A percentile compares a stretch with the other conserved stretches of the same genome.
phyloP scores from a whole-genome alignment of 1,140 invertebrate species.

The Cydia splendana region DNA sequence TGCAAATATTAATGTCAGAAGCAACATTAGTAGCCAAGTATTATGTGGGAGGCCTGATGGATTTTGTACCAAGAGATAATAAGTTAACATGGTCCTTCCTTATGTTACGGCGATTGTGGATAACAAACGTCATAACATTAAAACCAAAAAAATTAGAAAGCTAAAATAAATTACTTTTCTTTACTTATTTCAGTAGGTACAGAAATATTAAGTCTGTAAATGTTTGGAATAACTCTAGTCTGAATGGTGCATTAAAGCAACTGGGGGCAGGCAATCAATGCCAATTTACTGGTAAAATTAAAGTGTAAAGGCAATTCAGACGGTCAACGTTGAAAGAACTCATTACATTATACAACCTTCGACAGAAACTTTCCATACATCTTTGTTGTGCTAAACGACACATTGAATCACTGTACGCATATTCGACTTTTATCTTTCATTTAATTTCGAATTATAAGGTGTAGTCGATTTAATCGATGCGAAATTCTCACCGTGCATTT shows the following conservation, averaged over 20 bases:
- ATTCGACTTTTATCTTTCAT: constrained; percentile 49
- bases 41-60: neutral
- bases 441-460: constrained; percentile 51
- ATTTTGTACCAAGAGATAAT: neutral
- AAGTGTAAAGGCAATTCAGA: constrained; percentile 31
- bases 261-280: constrained; percentile 24
- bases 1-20: constrained; percentile 26
- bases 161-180: no score
- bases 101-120: no score
- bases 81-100: no score
- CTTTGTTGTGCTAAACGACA: constrained; percentile 33
- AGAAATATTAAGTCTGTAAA: neutral
- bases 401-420: constrained; percentile 31
- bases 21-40: neutral
- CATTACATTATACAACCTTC: constrained; percentile 32
- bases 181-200: neutral
- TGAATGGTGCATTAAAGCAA: neutral
- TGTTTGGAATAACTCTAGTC: neutral
- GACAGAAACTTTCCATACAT: constrained; percentile 32
- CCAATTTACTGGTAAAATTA: constrained; percentile 30
- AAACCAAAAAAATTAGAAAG: no score
- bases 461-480: constrained; percentile 57
- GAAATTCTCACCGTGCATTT: constrained; percentile 58
- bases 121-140: no score
- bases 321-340: constrained; percentile 29